Conservation (phyloP, 1,140 invertebrate species). For the Apis dorsata region DNA sequence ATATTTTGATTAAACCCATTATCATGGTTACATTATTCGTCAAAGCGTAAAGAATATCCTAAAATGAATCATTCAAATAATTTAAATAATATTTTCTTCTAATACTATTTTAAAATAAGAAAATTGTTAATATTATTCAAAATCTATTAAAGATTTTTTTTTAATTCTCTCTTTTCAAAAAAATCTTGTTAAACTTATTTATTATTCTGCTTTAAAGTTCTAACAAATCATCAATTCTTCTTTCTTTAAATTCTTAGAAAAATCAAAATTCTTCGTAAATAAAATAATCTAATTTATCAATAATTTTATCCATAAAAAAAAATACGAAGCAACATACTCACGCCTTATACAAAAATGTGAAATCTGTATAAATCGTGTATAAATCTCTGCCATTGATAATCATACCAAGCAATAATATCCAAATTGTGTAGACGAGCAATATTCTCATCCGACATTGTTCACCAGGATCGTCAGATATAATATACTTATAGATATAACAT, state of each 20-base stretch:
- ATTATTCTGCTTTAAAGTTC: too few relatives aligned
- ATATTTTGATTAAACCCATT: slow-evolving; percentile 39
- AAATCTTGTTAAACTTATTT: too few relatives aligned
- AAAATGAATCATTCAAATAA: background rate
- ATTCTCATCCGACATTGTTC: slow-evolving; percentile 1
- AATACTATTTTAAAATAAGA: too few relatives aligned
- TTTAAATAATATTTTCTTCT: too few relatives aligned
- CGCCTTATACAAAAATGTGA: slow-evolving; percentile 33
- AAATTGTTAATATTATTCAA: background rate
- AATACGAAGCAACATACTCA: slow-evolving; percentile 36
- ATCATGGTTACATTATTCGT: slow-evolving; percentile 37
- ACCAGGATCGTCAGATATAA: background rate
- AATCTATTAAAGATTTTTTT: background rate
- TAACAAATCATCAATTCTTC: too few relatives aligned
- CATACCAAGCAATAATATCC: background rate
- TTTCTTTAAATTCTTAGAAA: too few relatives aligned
- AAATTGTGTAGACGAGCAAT: slow-evolving; percentile 24
- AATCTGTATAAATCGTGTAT: too few relatives aligned
- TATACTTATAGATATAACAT: too few relatives aligned
- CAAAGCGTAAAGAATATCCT: slow-evolving; percentile 40
- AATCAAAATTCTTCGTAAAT: too few relatives aligned
- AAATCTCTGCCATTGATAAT: slow-evolving; percentile 20
- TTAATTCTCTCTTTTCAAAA: too few relatives aligned
- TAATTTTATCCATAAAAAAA: background rate
- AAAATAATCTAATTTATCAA: background rate